Evolutionary conservation across 2,113 vertebrate species (phyloP), one percentile per base, ranked within the genome.

Genomic region (Vulpes lagopus): DNA sequence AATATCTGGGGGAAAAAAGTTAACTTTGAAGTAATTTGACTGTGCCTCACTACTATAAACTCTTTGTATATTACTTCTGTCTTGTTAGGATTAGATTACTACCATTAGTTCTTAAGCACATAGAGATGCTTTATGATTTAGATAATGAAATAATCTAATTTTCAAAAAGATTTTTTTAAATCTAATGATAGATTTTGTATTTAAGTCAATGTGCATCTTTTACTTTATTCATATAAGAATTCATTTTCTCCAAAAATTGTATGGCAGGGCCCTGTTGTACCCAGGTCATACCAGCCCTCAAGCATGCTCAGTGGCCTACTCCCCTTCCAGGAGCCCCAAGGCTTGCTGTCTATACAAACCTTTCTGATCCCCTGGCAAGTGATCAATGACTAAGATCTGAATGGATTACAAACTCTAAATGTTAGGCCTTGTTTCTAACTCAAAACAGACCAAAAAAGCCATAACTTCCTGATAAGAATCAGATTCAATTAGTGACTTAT

Each of bases 121-220:
- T 20, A 84, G 17, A 93, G 11, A 10, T 96, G 22, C 64, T 87
- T 83, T 93, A 73, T 59, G 86, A 43, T 94, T 80, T 96, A 73
- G 22, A 38, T 86, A 87, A 91, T 69, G 17, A 78, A 94, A 43
- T 71, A 64, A 91, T n/a, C 43, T 80, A 1, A 62, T 64, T 83
- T 51, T 78, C 32, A 0, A 17, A 92, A 67, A 64, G 12, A 51
- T 69, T 83, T 95, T 95, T 89, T 62, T 4, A 69, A 95, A 85
- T 80, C 51, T 95, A 49, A 1, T 53, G n/a, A 19, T 78, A 53
- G 27, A 60, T 69, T 57, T 76, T 93, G 6, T 59, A 83, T 92
- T 73, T 84, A 84, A 83, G 23, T 91, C 67, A 86, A 53, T 87
- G 17, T 89, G 38, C 14, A 74, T 65, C 25, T 6, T 95, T 27